Conservation (phyloP, 1,140 invertebrate genomes). For the Drosophila biarmipes region DNA sequence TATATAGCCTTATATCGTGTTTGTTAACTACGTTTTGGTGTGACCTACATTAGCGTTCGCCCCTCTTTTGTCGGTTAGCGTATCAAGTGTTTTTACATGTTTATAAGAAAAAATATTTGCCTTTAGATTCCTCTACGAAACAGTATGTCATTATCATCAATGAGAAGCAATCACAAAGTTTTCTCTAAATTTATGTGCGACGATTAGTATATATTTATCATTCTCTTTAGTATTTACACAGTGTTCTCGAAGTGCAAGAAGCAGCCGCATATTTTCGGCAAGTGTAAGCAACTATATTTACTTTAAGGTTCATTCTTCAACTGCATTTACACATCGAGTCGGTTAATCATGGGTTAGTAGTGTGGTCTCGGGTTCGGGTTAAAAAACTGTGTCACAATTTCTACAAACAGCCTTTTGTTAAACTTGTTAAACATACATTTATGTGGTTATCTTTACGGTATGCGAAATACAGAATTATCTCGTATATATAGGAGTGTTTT, state of each 20-base stretch:
- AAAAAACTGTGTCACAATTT: conserved; percentile 83
- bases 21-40: conserved; percentile 48
- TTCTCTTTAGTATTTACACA: conserved; percentile 58
- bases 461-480: conserved; percentile 37
- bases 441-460: conserved; percentile 33
- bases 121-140: conserved; percentile 40
- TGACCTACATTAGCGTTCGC: conserved; percentile 31
- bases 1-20: conserved; percentile 30
- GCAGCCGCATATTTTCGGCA: conserved; percentile 12
- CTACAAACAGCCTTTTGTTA: conserved; percentile 84
- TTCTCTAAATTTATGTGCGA: conserved; percentile 48
- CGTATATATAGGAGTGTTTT: conserved; percentile 38
- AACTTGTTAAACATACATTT: conserved; percentile 76
- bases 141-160: conserved; percentile 52
- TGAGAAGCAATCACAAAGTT: conserved; percentile 82
- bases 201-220: conserved; percentile 38
- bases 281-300: conserved; percentile 49
- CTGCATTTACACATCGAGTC: conserved; percentile 40
- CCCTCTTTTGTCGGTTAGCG: conserved; percentile 17
- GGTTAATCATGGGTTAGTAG: conserved; percentile 22
- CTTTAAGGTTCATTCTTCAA: conserved; percentile 26
- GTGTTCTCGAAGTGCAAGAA: conserved; percentile 33
- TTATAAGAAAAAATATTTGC: conserved; percentile 48
- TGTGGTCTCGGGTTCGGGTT: conserved; percentile 32
- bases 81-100: conserved; percentile 44